Evolutionary conservation across 1,140 invertebrate genomes (phyloP).

Genomic region (Lutraria rhynchaena): DNA sequence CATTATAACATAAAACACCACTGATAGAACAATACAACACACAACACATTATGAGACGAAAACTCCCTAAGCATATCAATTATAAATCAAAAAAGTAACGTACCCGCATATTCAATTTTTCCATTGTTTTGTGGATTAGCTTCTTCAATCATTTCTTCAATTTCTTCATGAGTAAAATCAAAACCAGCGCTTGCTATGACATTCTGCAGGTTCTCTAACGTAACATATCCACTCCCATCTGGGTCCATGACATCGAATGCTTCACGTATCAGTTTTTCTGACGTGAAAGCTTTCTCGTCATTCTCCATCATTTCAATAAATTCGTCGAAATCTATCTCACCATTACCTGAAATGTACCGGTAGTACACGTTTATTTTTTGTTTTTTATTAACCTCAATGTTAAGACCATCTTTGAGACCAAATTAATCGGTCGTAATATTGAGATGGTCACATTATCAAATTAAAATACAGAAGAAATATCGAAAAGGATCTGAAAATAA

Average conservation of each 20-base stretch:
- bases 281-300: slow-evolving; percentile 5
- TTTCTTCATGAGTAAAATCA: slow-evolving; percentile 46
- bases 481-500: no score
- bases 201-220: not conserved
- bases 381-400: no score
- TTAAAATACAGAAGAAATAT: no score
- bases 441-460: no score
- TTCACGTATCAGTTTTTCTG: slow-evolving; percentile 36
- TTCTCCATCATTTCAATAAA: slow-evolving; percentile 35
- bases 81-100: not conserved
- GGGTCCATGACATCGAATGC: slow-evolving; percentile 32
- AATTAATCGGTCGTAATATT: not conserved
- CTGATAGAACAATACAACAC: no score
- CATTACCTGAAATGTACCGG: slow-evolving; percentile 15
- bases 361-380: no score
- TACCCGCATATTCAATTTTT: slow-evolving; percentile 25
- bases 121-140: slow-evolving; percentile 5
- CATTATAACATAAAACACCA: no score
- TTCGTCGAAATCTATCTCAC: slow-evolving; percentile 29
- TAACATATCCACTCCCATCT: slow-evolving; percentile 20
- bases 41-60: no score
- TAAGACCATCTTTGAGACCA: not conserved
- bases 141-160: slow-evolving; percentile 37
- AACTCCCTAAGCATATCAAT: no score
- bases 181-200: not conserved